Conservation (phyloP, 1,140 invertebrate species). For the Conus betulinus region DNA sequence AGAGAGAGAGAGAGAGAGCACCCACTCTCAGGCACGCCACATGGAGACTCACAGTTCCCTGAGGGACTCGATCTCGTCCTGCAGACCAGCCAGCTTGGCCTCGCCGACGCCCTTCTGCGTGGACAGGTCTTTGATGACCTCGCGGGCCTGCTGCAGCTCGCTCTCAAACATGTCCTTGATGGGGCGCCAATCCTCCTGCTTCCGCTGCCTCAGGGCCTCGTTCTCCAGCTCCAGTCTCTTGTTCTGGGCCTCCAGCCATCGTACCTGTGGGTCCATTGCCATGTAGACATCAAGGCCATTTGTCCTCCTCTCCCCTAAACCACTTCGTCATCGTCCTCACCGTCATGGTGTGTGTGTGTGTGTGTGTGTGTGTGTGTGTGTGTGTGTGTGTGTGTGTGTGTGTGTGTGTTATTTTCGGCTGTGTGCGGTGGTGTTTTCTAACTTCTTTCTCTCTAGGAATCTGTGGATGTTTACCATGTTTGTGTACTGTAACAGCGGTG, state of each 20-base stretch:
- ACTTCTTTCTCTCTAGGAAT: too few relatives aligned
- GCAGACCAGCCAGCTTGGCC: constrained; percentile 53
- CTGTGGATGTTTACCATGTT: too few relatives aligned
- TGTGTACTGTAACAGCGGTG: too few relatives aligned
- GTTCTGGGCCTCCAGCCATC: constrained; percentile 78
- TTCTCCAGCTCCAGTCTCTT: constrained; percentile 76
- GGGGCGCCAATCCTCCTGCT: constrained; percentile 45
- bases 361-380: too few relatives aligned
- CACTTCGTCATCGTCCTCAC: too few relatives aligned
- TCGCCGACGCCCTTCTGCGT: constrained; percentile 55
- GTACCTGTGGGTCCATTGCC: constrained; percentile 52
- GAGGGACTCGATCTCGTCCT: constrained; percentile 54
- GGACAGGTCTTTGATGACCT: constrained; percentile 60
- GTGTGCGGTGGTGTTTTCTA: too few relatives aligned
- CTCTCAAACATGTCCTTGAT: constrained; percentile 60
- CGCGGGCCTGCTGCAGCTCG: constrained; percentile 57
- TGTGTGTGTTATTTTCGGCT: too few relatives aligned
- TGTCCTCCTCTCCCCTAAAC: too few relatives aligned
- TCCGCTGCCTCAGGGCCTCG: constrained; percentile 64
- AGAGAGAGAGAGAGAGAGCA: background rate
- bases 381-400: too few relatives aligned
- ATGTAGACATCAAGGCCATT: too few relatives aligned
- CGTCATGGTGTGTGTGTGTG: too few relatives aligned
- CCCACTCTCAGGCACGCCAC: background rate
- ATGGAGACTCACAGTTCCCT: background rate